A percentile compares a stretch with the other conserved stretches of the same genome.
Evolutionary conservation across 2,888 invertebrate genomes (phyloP).

Genomic region (Trichogramma evanescens): DNA sequence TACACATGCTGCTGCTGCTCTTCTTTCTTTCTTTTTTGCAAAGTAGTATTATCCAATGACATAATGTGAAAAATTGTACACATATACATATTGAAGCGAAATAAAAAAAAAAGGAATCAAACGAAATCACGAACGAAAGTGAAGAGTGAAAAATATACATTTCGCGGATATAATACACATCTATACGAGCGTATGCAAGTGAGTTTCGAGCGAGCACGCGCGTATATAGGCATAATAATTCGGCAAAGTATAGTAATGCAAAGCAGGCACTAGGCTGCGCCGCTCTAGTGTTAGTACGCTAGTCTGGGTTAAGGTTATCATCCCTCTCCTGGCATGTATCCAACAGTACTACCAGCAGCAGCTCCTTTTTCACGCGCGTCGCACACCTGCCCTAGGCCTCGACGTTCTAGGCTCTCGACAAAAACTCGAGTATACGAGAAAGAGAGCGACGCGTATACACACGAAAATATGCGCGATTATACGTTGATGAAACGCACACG

Average conservation of each 20-base stretch:
- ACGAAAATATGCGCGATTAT: too few relatives aligned
- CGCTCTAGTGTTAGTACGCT: neutral
- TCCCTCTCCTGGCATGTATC: constrained; percentile 36
- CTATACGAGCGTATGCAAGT: constrained; percentile 1
- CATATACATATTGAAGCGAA: too few relatives aligned
- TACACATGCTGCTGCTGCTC: neutral
- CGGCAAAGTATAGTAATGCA: constrained; percentile 2
- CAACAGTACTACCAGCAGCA: constrained; percentile 26
- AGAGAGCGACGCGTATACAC: too few relatives aligned
- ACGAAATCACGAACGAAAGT: too few relatives aligned
- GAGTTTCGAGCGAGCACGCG: neutral
- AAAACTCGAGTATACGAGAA: too few relatives aligned
- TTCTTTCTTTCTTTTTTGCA: neutral
- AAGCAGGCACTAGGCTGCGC: neutral
- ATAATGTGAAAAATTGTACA: neutral
- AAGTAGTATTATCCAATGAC: neutral
- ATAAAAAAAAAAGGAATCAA: too few relatives aligned
- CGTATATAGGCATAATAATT: neutral
- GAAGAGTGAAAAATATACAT: too few relatives aligned
- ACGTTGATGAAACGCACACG: too few relatives aligned
- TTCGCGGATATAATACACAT: neutral
- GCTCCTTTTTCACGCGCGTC: neutral
- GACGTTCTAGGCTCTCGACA: too few relatives aligned
- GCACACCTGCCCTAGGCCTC: too few relatives aligned
- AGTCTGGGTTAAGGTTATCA: constrained; percentile 38